These are phyloP conservation scores for Rhyzopertha dominica DNA, from an alignment of 1,140 invertebrate species.

Conservation along the genomic window DNA sequence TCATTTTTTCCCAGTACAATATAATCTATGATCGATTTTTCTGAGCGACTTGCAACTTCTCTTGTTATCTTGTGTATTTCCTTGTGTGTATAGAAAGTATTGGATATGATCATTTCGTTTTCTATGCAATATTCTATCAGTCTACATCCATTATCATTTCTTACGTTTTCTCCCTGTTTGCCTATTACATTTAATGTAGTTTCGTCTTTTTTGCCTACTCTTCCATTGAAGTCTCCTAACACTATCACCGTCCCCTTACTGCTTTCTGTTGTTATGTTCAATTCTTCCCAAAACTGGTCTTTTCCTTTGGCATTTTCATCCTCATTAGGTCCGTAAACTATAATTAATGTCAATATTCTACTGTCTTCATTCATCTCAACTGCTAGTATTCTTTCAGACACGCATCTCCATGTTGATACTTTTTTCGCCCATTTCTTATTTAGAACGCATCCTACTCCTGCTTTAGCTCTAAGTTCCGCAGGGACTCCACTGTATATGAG, in stretches of 20 bases:
- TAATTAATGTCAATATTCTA: constrained; percentile 1
- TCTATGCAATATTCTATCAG: no score
- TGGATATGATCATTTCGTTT: no score
- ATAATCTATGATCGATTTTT: no score
- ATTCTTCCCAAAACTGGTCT: constrained; percentile 13
- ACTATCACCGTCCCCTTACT: constrained; percentile 2
- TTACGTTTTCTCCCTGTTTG: no score
- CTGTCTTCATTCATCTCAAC: constrained; percentile 1
- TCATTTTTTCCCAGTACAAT: no score
- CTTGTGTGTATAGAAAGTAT: no score
- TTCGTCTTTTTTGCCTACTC: no score
- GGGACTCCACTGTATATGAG: constrained; percentile 11
- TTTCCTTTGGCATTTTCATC: constrained; percentile 10
- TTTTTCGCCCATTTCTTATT: neutral
- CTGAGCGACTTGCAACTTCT: no score
- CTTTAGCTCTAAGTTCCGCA: constrained; percentile 1
- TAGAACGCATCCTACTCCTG: constrained; percentile 10
- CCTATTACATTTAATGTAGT: no score
- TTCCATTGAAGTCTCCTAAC: no score
- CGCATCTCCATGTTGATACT: constrained; percentile 3
- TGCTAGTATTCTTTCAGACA: constrained; percentile 11
- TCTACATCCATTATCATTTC: no score
- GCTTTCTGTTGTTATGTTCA: constrained; percentile 1
- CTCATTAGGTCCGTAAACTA: constrained; percentile 9
- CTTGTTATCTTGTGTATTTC: no score